Evolutionary conservation across 2,888 invertebrate species (phyloP).

Genomic region (Lacanobia oleracea): DNA sequence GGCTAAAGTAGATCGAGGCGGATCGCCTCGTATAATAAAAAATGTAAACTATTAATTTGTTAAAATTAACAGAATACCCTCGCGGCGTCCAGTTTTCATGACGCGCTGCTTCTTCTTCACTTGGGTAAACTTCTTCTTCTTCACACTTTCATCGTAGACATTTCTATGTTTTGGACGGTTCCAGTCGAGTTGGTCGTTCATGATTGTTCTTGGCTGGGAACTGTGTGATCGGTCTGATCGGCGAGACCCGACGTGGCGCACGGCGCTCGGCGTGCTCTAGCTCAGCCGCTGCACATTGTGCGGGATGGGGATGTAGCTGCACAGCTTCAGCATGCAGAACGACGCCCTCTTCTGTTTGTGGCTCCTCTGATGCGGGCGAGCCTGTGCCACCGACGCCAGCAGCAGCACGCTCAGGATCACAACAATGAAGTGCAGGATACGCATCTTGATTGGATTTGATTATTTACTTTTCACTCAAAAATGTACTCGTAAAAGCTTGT

Average conservation of each 20-base stretch:
- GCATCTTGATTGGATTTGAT: slow-evolving; percentile 77
- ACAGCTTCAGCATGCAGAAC: slow-evolving; percentile 82
- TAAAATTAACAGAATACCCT: slow-evolving; percentile 36
- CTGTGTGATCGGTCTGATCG: slow-evolving; percentile 11
- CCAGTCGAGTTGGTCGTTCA: slow-evolving; percentile 4
- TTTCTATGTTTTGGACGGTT: slow-evolving; percentile 13
- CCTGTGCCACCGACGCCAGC: slow-evolving; percentile 68
- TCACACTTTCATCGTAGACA: slow-evolving; percentile 16
- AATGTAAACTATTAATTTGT: slow-evolving; percentile 33
- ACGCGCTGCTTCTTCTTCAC: slow-evolving; percentile 1
- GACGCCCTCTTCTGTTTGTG: slow-evolving; percentile 75
- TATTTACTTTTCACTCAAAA: slow-evolving; percentile 38
- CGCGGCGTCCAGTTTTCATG: slow-evolving; percentile 5
- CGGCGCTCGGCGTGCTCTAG: slow-evolving; percentile 37
- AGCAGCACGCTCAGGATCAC: slow-evolving; percentile 73
- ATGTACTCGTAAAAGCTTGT: slow-evolving; percentile 40
- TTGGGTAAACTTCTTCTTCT: slow-evolving; percentile 10
- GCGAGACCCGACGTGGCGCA: slow-evolving; percentile 5
- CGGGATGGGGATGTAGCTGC: slow-evolving; percentile 74
- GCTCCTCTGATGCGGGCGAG: slow-evolving; percentile 69
- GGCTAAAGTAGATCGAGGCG: slow-evolving; percentile 70
- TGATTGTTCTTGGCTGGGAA: slow-evolving; percentile 9
- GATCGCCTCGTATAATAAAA: slow-evolving; percentile 57
- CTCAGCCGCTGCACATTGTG: slow-evolving; percentile 67
- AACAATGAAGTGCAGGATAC: slow-evolving; percentile 76